Conservation (phyloP, 1,140 invertebrate species). For the Oedothorax gibbosus region DNA sequence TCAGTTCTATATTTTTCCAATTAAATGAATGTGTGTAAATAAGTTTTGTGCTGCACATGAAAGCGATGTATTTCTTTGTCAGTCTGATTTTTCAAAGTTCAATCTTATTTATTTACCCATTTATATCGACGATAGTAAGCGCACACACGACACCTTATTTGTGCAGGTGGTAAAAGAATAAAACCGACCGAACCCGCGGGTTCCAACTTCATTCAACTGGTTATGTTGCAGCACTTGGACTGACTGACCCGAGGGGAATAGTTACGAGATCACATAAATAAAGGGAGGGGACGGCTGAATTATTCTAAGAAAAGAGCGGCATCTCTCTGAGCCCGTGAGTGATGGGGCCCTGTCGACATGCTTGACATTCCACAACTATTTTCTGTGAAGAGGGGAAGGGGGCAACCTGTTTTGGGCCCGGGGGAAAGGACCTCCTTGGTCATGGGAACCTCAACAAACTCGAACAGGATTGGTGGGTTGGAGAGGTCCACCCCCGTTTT, state of each 20-base stretch:
- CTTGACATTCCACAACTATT: conserved; percentile 33
- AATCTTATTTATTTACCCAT: too few species aligned
- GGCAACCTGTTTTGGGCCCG: conserved; percentile 14
- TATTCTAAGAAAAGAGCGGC: conserved; percentile 4
- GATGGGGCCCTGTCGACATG: conserved; percentile 21
- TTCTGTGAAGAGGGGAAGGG: not conserved
- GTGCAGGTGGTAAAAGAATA: too few species aligned
- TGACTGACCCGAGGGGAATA: not conserved
- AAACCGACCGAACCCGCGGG: too few species aligned
- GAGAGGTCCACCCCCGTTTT: conserved; percentile 23
- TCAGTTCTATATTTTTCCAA: too few species aligned
- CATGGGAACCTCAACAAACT: conserved; percentile 38
- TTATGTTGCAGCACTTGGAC: not conserved
- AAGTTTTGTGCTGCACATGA: too few species aligned
- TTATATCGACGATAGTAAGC: too few species aligned
- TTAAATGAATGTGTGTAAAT: too few species aligned
- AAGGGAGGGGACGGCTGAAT: too few species aligned
- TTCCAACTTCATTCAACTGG: too few species aligned
- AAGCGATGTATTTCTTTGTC: too few species aligned
- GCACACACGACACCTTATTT: too few species aligned
- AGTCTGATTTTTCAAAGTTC: too few species aligned
- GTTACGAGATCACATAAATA: not conserved
- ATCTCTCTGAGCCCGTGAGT: not conserved
- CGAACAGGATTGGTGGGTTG: conserved; percentile 13
- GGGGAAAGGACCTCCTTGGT: conserved; percentile 29